phyloP scores from a whole-genome alignment of 2,797 vertebrate species.

The Apodemus agrarius region DNA sequence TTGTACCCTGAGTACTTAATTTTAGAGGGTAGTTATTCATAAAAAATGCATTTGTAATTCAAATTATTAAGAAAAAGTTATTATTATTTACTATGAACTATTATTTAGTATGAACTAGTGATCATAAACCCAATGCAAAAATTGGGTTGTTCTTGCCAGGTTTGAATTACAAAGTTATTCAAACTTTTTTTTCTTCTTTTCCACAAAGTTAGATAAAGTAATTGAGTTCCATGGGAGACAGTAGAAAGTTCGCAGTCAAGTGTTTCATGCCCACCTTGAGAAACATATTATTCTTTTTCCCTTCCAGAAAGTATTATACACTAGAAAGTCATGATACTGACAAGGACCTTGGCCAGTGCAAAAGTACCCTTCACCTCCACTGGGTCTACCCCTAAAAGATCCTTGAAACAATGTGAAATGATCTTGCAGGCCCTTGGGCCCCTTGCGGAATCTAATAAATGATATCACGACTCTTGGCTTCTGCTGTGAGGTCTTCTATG shows the following conservation, averaged over 20 bases:
- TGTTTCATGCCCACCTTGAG: neutral
- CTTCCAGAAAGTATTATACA: neutral
- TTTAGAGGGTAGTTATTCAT: slow-evolving; percentile 37
- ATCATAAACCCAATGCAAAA: slow-evolving; percentile 29
- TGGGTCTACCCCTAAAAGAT: neutral
- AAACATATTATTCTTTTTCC: neutral
- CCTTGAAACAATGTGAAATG: neutral
- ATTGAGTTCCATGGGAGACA: neutral
- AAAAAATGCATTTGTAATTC: slow-evolving; percentile 50
- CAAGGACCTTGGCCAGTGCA: neutral
- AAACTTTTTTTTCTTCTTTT: neutral
- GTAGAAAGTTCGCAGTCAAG: neutral
- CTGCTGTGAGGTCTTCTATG: neutral
- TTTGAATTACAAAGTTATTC: no score
- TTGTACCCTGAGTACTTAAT: slow-evolving; percentile 14
- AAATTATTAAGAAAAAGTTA: slow-evolving; percentile 22
- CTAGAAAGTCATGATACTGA: neutral
- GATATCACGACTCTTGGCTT: neutral
- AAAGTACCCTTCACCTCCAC: neutral
- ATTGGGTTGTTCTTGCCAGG: neutral
- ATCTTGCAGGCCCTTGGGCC: neutral
- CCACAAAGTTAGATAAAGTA: slow-evolving; percentile 33
- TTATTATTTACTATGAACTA: no score
- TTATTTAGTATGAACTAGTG: neutral
- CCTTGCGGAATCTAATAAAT: neutral